Percentiles rank a stretch among this genome's conserved stretches.
Evolutionary conservation across 2,113 vertebrate genomes (phyloP).

Genomic region (Cochlearius cochlearius): DNA sequence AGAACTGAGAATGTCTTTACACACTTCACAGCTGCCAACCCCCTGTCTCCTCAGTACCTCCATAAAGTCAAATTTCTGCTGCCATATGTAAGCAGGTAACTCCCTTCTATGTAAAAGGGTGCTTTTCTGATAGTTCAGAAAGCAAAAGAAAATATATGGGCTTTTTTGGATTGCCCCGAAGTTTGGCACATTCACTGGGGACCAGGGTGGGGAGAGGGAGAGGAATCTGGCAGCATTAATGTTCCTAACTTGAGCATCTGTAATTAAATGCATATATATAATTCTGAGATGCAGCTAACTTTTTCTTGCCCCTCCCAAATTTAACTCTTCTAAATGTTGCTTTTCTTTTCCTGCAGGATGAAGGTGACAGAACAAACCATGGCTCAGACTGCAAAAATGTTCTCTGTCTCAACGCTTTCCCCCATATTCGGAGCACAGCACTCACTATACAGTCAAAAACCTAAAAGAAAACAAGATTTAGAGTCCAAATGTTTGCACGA

Average conservation of each 20-base stretch:
- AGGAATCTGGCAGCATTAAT: neutral
- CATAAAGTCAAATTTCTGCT: neutral
- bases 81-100: neutral
- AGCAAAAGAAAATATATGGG: neutral
- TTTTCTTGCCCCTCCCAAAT: neutral
- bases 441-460: neutral
- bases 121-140: neutral
- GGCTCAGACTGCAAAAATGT: neutral
- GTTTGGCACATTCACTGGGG: neutral
- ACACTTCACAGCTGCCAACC: neutral
- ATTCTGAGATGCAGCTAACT: neutral
- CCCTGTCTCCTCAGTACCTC: neutral
- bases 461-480: neutral
- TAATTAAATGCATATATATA: neutral
- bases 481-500: neutral
- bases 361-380: neutral
- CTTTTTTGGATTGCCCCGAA: neutral
- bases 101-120: neutral
- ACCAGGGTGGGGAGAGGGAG: neutral
- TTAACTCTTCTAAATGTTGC: neutral
- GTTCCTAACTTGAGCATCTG: neutral
- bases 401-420: neutral
- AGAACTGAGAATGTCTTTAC: neutral
- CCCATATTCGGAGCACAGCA: neutral
- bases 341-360: neutral